Percentiles rank a stretch among this genome's conserved stretches.
These are phyloP conservation scores for Drosophila obscura DNA, from an alignment of 1,140 invertebrate genomes.

Conservation along the genomic window DNA sequence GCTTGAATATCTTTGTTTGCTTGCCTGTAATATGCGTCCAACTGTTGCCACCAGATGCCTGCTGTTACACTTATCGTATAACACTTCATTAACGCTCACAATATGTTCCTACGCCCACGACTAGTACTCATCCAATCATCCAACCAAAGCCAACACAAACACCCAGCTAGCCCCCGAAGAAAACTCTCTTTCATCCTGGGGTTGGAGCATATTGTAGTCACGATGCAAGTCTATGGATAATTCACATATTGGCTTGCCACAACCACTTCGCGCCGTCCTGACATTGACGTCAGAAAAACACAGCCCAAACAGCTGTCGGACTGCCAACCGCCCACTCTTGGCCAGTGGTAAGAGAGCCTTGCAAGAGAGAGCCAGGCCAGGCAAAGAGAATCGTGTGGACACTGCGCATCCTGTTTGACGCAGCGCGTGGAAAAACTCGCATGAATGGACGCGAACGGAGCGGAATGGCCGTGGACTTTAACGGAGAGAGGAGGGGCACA, in stretches of 20 bases:
- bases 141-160: not conserved
- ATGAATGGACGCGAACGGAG: conserved; percentile 62
- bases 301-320: conserved; percentile 62
- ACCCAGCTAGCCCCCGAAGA: conserved; percentile 2
- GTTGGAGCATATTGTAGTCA: conserved; percentile 61
- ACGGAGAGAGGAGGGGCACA: conserved; percentile 19
- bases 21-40: conserved; percentile 34
- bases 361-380: conserved; percentile 19
- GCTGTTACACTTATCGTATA: conserved; percentile 75
- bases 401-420: conserved; percentile 76
- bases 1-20: not conserved
- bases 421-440: conserved; percentile 75
- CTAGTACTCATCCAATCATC: not conserved
- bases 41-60: conserved; percentile 69
- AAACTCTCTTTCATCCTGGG: not conserved
- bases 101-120: conserved; percentile 69
- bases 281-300: conserved; percentile 76
- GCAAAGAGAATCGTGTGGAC: conserved; percentile 39
- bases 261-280: conserved; percentile 50
- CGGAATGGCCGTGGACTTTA: conserved; percentile 58
- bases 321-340: conserved; percentile 55
- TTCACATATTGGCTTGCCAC: conserved; percentile 59
- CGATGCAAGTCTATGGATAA: conserved; percentile 66
- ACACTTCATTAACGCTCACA: conserved; percentile 69
- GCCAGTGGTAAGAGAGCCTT: conserved; percentile 36